Base-by-base conservation (phyloP, 2,113 vertebrate genomes). In the Chionomys nivalis region DNA sequence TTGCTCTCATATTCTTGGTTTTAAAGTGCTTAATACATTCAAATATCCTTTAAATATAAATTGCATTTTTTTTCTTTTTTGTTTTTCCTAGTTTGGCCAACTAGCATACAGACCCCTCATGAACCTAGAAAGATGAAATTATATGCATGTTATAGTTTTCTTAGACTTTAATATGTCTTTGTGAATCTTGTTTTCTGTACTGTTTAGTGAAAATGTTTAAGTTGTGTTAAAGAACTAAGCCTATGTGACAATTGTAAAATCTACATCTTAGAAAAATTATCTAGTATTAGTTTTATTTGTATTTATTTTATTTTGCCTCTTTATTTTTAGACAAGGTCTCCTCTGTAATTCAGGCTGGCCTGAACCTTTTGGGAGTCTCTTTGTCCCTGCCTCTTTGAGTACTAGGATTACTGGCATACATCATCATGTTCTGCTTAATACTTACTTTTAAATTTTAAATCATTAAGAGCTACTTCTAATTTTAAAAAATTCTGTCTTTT, bases 101-200 rank as follows among this genome's bases (percentile, higher is more conserved):
- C 33, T 93, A 90, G 3, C 87, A 68, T 79, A 31, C 85, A 72
- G 89, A 70, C 90, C 47, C 85, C 87, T 87, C 28, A 65, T 96
- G 61, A 83, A 92, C n/a, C 39, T 89, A 90, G 33, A 93, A 87
- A 83, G 66, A 89, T 94, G 89, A 85, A 42, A 3, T 1, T 31
- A 3, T 42, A 3, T 49, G 47, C 4, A 58, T 47, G 3, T 66
- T 91, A 7, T 55, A 85, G 19, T 88, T 92, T 96, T 89, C 21
- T 94, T 95, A 81, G 4, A 79, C 23, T 92, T 97, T 33, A 91
- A 89, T 55, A 10, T 49, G 58, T 85, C 94, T 96, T 92, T 81
- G 7, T 70, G 33, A 81, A 75, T 70, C 28, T 94, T 96, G 9
- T 17, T 24, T 96, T 97, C 94, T n/a, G 49, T 89, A 12, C 23